Percentiles rank a stretch among this genome's conserved stretches.
Conservation (phyloP, 2,888 invertebrate species). For the Didymodactylos carnosus region DNA sequence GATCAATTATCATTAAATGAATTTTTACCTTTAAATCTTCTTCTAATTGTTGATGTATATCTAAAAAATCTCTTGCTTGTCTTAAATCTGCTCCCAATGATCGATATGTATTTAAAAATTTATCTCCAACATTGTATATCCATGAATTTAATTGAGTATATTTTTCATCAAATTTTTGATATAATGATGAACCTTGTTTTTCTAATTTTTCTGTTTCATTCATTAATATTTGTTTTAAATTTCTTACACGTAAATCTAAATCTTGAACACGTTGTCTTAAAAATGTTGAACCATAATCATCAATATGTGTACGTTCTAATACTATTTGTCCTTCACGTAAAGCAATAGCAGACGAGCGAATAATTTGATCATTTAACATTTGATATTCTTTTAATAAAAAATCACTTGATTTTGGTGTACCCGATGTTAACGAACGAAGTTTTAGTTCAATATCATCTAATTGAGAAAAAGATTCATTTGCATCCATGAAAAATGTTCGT, state of each 20-base stretch:
- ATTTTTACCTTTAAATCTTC: background rate
- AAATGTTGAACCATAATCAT: conserved; percentile 31
- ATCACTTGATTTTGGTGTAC: background rate
- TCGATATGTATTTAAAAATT: background rate
- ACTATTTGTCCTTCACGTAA: conserved; percentile 52
- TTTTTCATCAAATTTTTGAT: background rate
- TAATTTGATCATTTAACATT: conserved; percentile 1
- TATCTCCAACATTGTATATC: background rate
- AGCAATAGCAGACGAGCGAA: conserved; percentile 46
- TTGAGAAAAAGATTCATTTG: background rate
- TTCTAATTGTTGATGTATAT: background rate
- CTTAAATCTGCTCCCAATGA: background rate
- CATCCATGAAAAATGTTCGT: conserved; percentile 40
- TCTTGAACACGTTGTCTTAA: background rate
- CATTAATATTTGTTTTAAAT: background rate
- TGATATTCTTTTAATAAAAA: background rate
- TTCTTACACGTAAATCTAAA: background rate
- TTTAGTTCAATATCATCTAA: background rate
- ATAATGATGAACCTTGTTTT: background rate
- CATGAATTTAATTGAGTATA: background rate
- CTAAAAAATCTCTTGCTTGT: background rate
- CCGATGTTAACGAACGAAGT: background rate
- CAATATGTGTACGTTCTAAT: conserved; percentile 44
- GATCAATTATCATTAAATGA: no score
- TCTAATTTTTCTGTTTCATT: background rate